Percentiles rank a stretch among this genome's conserved stretches.
Evolutionary conservation across 2,113 vertebrate species (phyloP).

Genomic region (Trichechus manatus): DNA sequence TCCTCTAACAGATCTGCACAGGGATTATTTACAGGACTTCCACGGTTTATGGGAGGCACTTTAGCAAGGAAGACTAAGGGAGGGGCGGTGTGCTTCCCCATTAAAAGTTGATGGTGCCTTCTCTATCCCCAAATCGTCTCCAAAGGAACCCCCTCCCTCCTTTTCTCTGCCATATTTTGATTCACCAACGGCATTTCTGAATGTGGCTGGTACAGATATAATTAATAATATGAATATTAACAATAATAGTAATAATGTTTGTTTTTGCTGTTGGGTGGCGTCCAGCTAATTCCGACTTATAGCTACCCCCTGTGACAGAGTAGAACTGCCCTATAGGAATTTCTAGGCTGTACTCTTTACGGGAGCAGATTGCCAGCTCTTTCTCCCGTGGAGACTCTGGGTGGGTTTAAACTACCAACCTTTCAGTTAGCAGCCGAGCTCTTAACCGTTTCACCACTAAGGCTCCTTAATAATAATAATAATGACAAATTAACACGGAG

Average conservation of each 20-base stretch:
- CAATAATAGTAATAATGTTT: too few relatives aligned
- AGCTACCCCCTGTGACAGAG: too few relatives aligned
- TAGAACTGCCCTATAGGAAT: too few relatives aligned
- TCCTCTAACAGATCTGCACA: accelerated
- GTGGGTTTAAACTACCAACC: too few relatives aligned
- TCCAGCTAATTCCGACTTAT: too few relatives aligned
- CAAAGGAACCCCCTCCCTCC: accelerated
- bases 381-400: too few relatives aligned
- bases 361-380: too few relatives aligned
- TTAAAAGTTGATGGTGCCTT: background rate
- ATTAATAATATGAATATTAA: background rate
- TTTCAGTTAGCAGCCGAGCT: too few relatives aligned
- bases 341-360: too few relatives aligned
- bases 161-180: accelerated
- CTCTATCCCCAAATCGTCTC: accelerated
- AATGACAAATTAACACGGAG: background rate
- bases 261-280: too few relatives aligned
- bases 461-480: background rate
- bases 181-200: accelerated
- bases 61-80: background rate
- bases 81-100: background rate
- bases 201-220: accelerated
- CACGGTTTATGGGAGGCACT: background rate
- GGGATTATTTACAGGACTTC: background rate
- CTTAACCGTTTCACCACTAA: too few relatives aligned